A percentile compares a stretch with the other conserved stretches of the same genome.
Evolutionary conservation across 1,140 invertebrate species (phyloP).

Genomic region (Polypedilum pembai): DNA sequence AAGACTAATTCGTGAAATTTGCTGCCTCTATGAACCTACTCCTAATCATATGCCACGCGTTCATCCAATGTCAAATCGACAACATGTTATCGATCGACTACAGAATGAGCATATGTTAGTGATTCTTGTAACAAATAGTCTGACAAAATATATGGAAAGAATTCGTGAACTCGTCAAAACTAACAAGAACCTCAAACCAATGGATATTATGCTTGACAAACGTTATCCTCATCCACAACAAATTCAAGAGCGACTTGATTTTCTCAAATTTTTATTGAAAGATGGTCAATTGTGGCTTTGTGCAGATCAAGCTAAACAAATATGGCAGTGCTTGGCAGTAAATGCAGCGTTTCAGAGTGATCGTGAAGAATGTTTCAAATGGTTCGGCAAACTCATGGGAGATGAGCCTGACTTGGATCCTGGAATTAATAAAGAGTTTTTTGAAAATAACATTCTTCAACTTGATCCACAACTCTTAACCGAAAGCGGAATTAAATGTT

Average conservation of each 20-base stretch:
- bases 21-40: slow-evolving; percentile 82
- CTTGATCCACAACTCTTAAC: slow-evolving; percentile 86
- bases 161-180: slow-evolving; percentile 63
- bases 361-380: slow-evolving; percentile 94
- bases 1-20: slow-evolving; percentile 94
- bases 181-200: slow-evolving; percentile 70
- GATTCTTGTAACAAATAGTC: slow-evolving; percentile 86
- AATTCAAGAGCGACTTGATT: slow-evolving; percentile 89
- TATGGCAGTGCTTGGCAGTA: slow-evolving; percentile 94
- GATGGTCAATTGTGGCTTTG: slow-evolving; percentile 94
- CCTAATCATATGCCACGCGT: slow-evolving; percentile 58
- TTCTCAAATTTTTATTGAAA: slow-evolving; percentile 84
- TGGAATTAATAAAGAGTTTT: slow-evolving; percentile 93
- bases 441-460: slow-evolving; percentile 89
- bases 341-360: slow-evolving; percentile 85
- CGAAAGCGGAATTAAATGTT: slow-evolving; percentile 89
- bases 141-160: slow-evolving; percentile 86
- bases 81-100: slow-evolving; percentile 79
- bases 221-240: slow-evolving; percentile 88
- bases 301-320: slow-evolving; percentile 92
- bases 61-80: slow-evolving; percentile 59
- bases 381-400: slow-evolving; percentile 98
- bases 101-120: slow-evolving; percentile 89
- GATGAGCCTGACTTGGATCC: slow-evolving; percentile 96
- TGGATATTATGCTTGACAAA: slow-evolving; percentile 75